phyloP scores from a whole-genome alignment of 2,797 vertebrate species.

The Lepilemur ruficaudatus region DNA sequence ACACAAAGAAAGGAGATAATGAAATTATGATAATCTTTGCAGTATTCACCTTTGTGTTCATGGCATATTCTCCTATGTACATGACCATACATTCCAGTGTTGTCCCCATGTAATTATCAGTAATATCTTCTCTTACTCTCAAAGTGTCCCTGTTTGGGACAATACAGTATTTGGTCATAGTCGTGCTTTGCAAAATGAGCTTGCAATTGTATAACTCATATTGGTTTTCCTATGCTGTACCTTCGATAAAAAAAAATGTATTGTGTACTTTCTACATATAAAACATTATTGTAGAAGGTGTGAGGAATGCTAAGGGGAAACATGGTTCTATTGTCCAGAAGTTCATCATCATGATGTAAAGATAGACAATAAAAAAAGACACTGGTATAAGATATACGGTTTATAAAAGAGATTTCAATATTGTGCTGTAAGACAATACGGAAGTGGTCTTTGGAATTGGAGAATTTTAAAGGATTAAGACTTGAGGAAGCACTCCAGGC shows the following conservation, averaged over 20 bases:
- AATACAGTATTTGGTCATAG: not conserved
- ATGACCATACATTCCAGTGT: not conserved
- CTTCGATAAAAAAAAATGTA: not conserved
- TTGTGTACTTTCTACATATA: not conserved
- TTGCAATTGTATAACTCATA: not conserved
- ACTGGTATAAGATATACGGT: not conserved
- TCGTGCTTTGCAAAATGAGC: not conserved
- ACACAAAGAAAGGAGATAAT: not conserved
- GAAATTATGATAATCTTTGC: not conserved
- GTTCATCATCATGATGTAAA: constrained; percentile 1
- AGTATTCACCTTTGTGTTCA: not conserved
- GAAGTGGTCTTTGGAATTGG: not conserved
- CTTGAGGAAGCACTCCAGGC: not conserved
- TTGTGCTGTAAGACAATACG: not conserved
- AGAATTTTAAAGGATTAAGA: not conserved
- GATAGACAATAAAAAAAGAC: not conserved
- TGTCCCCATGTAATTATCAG: not conserved
- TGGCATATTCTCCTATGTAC: not conserved
- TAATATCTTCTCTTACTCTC: not conserved
- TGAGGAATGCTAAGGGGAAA: not conserved
- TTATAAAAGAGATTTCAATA: not conserved
- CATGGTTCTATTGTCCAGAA: not conserved
- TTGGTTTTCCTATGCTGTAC: not conserved
- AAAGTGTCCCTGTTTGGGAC: not conserved
- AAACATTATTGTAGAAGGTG: not conserved